Percentiles rank a stretch among this genome's conserved stretches.
phyloP scores from a whole-genome alignment of 2,797 vertebrate genomes.

The Netta rufina region DNA sequence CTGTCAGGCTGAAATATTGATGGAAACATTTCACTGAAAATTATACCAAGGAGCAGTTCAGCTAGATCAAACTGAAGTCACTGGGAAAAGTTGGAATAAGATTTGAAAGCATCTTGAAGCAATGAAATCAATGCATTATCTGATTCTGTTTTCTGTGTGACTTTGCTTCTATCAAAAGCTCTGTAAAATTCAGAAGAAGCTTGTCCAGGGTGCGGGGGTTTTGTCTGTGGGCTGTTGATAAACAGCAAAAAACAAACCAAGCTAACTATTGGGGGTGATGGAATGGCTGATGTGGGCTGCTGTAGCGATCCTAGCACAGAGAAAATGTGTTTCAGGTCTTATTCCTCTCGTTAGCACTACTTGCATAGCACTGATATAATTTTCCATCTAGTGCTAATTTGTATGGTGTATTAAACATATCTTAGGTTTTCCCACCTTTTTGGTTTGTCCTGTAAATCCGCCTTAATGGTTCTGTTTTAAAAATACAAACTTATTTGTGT shows the following conservation, averaged over 20 bases:
- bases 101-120: neutral
- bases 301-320: neutral
- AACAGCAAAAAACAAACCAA: neutral
- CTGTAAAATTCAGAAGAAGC: neutral
- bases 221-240: neutral
- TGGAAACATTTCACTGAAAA: neutral
- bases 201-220: accelerated
- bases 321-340: neutral
- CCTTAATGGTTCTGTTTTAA: neutral
- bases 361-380: neutral
- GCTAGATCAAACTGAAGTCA: neutral
- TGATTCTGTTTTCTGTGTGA: neutral
- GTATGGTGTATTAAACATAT: neutral
- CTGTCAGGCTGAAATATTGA: neutral
- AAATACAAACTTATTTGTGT: neutral
- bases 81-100: neutral
- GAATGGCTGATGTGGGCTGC: neutral
- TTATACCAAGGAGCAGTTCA: neutral
- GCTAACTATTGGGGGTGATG: neutral
- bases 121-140: neutral
- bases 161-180: neutral
- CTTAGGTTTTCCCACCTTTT: neutral
- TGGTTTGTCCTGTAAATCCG: neutral
- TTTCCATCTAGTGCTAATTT: neutral
- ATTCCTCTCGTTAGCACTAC: neutral